Evolutionary conservation across 2,888 invertebrate species (phyloP), one percentile per base, ranked within the genome.

Genomic region (Podabrus alpinus): DNA sequence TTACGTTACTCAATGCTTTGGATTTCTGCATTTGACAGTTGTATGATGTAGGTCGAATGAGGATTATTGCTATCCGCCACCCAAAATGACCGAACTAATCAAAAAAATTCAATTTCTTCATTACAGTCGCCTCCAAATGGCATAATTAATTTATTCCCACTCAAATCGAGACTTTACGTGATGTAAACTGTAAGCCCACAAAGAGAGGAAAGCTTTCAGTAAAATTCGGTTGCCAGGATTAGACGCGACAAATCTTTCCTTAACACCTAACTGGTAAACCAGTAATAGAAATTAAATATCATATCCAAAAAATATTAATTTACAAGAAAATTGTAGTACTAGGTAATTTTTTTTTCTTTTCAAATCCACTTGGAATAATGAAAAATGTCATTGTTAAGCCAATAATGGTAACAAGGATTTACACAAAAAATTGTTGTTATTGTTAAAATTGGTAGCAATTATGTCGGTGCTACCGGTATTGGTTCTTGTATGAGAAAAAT

Each of bases 1-100:
- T 78, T 77, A 73, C 77, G 75, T 77, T 74, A 71, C 70, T 79
- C 77, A 78, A 79, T 74, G 77, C 71, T 15, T 62, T 69, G 72
- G 73, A 79, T 78, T 76, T 76, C 64, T 79, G 79, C 78, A 72
- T 79, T 79, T 79, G 79, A 79, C 79, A 79, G 79, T 79, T 79
- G 78, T 76, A 73, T 79, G 79, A 79, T 79, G 78, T 79, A 79
- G 79, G 79, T 78, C 79, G 77, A 64, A 64, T n/a, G 25, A 24
- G 70, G 60, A 71, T 78, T 78, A 79, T 79, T 78, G 78, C 73
- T 71, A 69, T 72, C 74, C 72, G 72, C 76, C 77, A 74, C 77
- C 74, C 74, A 79, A 75, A 77, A 77, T 75, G 72, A 73, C 75
- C 73, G 68, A 74, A 73, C 72, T 75, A 77, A 78, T 73, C 73